These are phyloP conservation scores for Ischnus inquisitorius DNA, from an alignment of 2,888 invertebrate genomes.

Conservation along the genomic window DNA sequence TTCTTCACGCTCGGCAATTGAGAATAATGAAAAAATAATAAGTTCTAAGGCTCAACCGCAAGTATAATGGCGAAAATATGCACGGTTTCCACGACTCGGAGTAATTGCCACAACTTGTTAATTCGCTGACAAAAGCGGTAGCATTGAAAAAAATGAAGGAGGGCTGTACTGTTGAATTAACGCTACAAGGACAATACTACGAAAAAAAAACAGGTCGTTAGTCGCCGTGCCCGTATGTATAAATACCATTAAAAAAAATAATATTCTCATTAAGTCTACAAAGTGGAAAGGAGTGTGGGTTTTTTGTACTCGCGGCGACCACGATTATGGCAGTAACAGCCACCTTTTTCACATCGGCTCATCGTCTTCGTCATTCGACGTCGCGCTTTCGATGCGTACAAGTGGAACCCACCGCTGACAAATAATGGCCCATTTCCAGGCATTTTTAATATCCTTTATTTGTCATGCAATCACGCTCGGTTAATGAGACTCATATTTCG, in stretches of 20 bases:
- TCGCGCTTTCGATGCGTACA: neutral
- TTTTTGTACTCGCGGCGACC: neutral
- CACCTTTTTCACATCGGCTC: conserved; percentile 15
- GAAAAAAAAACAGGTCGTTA: no score
- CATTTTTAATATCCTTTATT: neutral
- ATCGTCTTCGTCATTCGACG: neutral
- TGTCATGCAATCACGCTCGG: neutral
- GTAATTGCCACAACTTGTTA: neutral
- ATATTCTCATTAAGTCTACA: conserved; percentile 20
- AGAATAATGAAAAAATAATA: neutral
- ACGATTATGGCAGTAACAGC: conserved; percentile 1
- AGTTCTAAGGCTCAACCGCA: neutral
- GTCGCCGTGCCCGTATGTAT: neutral
- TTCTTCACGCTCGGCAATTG: neutral
- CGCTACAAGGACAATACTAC: neutral
- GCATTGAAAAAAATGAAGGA: neutral
- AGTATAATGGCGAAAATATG: neutral
- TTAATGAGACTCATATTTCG: neutral
- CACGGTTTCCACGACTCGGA: neutral
- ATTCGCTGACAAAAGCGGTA: neutral
- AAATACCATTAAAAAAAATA: conserved; percentile 18
- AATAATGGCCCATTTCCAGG: neutral
- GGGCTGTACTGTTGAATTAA: neutral
- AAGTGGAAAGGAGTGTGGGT: neutral
- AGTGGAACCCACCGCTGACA: neutral